Evolutionary conservation across 2,113 vertebrate species (phyloP).

Genomic region (Ramphastos sulfuratus): DNA sequence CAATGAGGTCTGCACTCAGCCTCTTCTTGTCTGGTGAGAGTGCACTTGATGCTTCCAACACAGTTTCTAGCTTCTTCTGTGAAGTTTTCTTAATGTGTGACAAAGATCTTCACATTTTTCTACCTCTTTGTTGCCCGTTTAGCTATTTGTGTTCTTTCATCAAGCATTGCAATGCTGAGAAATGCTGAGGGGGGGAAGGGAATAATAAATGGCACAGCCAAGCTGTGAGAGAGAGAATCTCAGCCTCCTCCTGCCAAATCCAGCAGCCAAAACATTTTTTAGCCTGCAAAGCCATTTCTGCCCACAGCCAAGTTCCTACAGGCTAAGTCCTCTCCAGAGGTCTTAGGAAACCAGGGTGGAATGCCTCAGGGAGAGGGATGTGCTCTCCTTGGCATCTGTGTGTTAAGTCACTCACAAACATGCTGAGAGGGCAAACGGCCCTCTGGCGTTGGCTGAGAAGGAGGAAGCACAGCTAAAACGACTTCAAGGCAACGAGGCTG

Average conservation of each 20-base stretch:
- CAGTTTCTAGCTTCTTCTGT: background rate
- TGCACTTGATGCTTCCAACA: background rate
- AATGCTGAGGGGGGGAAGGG: background rate
- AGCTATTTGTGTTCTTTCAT: background rate
- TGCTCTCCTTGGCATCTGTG: background rate
- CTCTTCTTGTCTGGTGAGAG: background rate
- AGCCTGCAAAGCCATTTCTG: background rate
- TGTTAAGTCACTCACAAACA: background rate
- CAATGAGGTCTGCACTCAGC: too few species aligned
- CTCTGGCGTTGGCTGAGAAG: background rate
- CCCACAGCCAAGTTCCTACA: background rate
- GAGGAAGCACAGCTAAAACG: too few species aligned
- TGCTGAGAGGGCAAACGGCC: background rate
- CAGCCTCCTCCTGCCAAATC: background rate
- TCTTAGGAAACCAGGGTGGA: background rate
- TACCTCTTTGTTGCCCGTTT: background rate
- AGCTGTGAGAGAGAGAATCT: background rate
- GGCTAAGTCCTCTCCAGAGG: background rate
- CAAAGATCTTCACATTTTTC: background rate
- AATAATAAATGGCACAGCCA: too few species aligned
- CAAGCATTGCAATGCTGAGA: background rate
- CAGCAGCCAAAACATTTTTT: background rate
- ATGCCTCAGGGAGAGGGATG: background rate
- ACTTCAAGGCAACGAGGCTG: background rate
- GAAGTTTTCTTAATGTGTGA: background rate